Conservation (phyloP, 2,113 vertebrate genomes). For the Chaetops frenatus region DNA sequence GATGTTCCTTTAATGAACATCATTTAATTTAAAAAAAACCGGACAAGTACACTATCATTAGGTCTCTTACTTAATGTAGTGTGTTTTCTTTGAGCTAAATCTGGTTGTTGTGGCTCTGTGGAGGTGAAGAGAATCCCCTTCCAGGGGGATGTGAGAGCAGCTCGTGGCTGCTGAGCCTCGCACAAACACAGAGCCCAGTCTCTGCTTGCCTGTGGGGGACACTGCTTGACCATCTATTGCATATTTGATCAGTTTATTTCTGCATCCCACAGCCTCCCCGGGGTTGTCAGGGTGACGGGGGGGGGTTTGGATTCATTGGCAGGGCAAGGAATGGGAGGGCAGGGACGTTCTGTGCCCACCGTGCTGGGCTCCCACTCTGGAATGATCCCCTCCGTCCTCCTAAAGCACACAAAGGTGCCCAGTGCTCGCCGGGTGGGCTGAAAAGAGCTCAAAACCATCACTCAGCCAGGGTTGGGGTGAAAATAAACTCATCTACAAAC, state of each 20-base stretch:
- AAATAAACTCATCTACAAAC: background rate
- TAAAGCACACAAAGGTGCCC: background rate
- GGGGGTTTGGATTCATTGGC: background rate
- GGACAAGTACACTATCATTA: conserved; percentile 21
- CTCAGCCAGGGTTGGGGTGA: background rate
- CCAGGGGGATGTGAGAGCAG: background rate
- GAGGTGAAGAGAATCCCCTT: background rate
- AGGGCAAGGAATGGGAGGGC: background rate
- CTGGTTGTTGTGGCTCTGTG: background rate
- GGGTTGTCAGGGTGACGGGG: conserved; percentile 5
- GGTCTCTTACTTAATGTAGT: conserved; percentile 28
- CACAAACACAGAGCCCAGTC: background rate
- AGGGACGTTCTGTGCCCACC: background rate
- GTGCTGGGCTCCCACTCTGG: background rate
- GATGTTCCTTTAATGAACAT: conserved; percentile 66
- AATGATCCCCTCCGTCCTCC: background rate
- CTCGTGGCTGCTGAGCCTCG: background rate
- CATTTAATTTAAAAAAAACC: conserved; percentile 63
- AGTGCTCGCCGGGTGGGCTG: background rate
- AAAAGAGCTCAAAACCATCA: background rate
- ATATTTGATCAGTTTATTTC: conserved; percentile 51
- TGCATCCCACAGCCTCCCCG: background rate
- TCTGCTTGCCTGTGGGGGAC: conserved; percentile 62
- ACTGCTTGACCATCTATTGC: conserved; percentile 61
- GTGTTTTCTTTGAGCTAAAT: background rate